A percentile compares a stretch with the other conserved stretches of the same genome.
These are phyloP conservation scores for Abramis brama DNA, from an alignment of 2,113 vertebrate genomes.

Conservation along the genomic window DNA sequence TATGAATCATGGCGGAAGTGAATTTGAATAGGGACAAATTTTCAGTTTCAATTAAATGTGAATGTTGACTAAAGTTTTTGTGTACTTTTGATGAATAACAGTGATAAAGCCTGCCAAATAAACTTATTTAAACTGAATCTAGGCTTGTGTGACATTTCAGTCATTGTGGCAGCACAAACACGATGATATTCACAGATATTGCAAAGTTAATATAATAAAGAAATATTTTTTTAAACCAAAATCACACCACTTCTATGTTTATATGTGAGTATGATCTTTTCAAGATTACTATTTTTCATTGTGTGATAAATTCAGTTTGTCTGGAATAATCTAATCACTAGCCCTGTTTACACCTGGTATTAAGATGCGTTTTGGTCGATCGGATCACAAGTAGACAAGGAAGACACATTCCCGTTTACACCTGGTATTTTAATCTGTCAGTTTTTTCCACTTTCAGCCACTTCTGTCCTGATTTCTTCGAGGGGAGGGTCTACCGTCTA, in stretches of 20 bases:
- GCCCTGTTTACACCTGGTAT: too few species aligned
- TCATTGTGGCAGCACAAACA: background rate
- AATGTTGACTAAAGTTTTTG: background rate
- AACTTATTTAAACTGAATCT: background rate
- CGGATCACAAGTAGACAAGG: too few species aligned
- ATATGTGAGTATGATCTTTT: background rate
- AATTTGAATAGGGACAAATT: background rate
- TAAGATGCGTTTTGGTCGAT: too few species aligned
- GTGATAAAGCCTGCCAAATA: background rate
- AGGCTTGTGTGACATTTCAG: background rate
- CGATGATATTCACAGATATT: background rate
- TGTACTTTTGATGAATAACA: background rate
- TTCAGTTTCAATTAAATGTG: background rate
- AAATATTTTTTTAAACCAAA: background rate
- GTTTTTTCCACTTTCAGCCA: too few species aligned
- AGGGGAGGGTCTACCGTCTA: too few species aligned
- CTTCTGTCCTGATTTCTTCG: too few species aligned
- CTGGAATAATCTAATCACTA: background rate
- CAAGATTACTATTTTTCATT: background rate
- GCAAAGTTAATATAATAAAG: background rate
- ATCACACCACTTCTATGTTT: background rate
- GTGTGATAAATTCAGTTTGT: background rate
- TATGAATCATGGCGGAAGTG: background rate
- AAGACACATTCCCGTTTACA: too few species aligned
- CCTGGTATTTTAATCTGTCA: too few species aligned